Percentiles rank a stretch among this genome's conserved stretches.
Evolutionary conservation across 2,113 vertebrate genomes (phyloP).

Genomic region (Sinocyclocheilus anophthalmus): DNA sequence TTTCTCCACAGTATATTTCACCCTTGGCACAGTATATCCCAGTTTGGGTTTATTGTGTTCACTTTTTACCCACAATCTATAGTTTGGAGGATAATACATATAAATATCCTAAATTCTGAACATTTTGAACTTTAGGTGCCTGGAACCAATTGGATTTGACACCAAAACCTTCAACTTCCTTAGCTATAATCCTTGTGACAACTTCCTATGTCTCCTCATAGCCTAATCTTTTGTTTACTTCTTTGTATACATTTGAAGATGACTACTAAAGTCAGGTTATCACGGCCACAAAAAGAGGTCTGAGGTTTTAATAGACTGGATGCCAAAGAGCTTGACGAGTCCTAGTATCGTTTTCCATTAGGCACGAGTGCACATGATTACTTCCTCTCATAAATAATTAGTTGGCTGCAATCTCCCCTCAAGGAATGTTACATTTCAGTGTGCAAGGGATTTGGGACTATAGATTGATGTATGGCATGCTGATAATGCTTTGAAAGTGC

Average conservation of each 20-base stretch:
- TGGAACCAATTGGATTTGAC: neutral
- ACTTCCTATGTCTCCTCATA: neutral
- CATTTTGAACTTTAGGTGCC: neutral
- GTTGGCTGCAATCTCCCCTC: slow-evolving; percentile 16
- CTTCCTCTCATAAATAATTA: slow-evolving; percentile 47
- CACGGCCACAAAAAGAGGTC: neutral
- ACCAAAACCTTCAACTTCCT: neutral
- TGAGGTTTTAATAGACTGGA: neutral
- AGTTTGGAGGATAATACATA: neutral
- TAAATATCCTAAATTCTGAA: neutral
- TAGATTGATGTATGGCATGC: neutral
- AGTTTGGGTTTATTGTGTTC: neutral
- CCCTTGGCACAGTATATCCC: neutral
- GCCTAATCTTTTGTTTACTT: neutral
- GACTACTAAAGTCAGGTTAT: neutral
- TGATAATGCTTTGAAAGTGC: neutral
- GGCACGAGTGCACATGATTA: slow-evolving; percentile 8
- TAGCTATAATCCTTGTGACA: neutral
- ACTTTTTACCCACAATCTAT: neutral
- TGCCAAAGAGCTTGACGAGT: slow-evolving; percentile 31
- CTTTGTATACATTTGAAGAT: neutral
- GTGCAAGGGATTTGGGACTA: neutral
- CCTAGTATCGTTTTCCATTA: slow-evolving; percentile 34
- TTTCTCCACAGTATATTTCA: neutral
- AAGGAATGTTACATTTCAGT: slow-evolving; percentile 23